phyloP scores from a whole-genome alignment of 2,888 invertebrate genomes.

The Silvanus unidentatus region DNA sequence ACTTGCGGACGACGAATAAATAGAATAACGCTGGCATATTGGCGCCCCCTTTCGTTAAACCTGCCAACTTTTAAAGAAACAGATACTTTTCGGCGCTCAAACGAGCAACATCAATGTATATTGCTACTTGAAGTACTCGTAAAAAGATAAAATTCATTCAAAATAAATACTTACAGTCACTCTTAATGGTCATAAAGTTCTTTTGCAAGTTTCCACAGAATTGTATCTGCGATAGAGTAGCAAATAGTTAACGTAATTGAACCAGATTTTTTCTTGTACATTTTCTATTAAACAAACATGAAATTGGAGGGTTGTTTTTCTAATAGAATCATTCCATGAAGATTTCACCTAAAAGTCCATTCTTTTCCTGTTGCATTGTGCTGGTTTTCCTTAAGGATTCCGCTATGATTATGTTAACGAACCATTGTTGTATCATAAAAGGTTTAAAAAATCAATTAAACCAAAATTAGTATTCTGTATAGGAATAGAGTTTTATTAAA shows the following conservation, averaged over 20 bases:
- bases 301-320: too few relatives aligned
- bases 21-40: slow-evolving; percentile 25
- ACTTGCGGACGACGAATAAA: slow-evolving; percentile 20
- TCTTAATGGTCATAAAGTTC: slow-evolving; percentile 22
- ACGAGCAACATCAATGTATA: slow-evolving; percentile 51
- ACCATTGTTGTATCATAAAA: too few relatives aligned
- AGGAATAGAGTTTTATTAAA: too few relatives aligned
- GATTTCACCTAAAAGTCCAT: too few relatives aligned
- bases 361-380: too few relatives aligned
- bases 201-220: slow-evolving; percentile 16
- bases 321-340: too few relatives aligned
- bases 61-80: slow-evolving; percentile 41
- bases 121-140: slow-evolving; percentile 40
- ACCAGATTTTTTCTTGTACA: slow-evolving; percentile 3
- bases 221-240: too few relatives aligned
- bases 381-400: too few relatives aligned
- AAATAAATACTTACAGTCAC: slow-evolving; percentile 34
- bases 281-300: too few relatives aligned
- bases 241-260: slow-evolving; percentile 5
- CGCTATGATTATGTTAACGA: too few relatives aligned
- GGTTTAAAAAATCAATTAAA: too few relatives aligned
- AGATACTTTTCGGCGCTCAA: slow-evolving; percentile 52
- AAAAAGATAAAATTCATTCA: slow-evolving; percentile 41
- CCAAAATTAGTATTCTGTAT: too few relatives aligned
- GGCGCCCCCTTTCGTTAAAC: slow-evolving; percentile 49